Base-by-base conservation (phyloP, 1,140 invertebrate genomes). In the Drosophila kepulauana region DNA sequence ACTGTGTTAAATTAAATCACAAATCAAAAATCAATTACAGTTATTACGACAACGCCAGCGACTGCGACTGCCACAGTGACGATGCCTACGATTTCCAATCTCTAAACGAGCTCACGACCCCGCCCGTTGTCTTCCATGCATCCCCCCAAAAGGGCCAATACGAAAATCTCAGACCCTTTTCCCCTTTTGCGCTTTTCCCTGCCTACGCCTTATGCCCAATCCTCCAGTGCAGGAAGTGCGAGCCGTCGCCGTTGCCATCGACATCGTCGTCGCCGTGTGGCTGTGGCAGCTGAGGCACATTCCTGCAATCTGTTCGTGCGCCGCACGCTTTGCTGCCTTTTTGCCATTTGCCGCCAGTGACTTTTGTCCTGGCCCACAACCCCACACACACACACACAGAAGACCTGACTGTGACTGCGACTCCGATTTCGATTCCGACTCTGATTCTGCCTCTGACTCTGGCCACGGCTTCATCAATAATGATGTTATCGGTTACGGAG, bases 21-120 rank as follows among this genome's bases (percentile, higher is more conserved):
- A 91, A 91, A 91, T 91, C 88, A 91, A 91, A 91, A 91, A 91
- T 91, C 88, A 91, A 91, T 91, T 91, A 88, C 88, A 88, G 84
- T 91, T 91, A 91, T 91, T 91, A 91, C 88, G 68, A 73, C 82
- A 74, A 81, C 82, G 82, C 77, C 76, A 73, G 68, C 76, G 79
- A 70, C 35, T 15, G 35, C 86, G 68, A 68, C 30, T 41, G 28
- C 86, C 68, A 76, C 78, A 43, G 57, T 72, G 69, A 82, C 80
- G 79, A 75, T 82, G 82, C 87, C 82, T 87, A 71, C 82, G 89
- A 91, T 91, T 91, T 91, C 61, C 84, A 88, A 88, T 88, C 84
- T 88, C 78, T 88, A 87, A 87, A 87, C 84, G 84, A 88, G 85
- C 64, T 66, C 69, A 33, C 71, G 56, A 58, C 78, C 57, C 62